Base-by-base conservation (phyloP, 2,888 invertebrate species). In the Isoperla grammatica region DNA sequence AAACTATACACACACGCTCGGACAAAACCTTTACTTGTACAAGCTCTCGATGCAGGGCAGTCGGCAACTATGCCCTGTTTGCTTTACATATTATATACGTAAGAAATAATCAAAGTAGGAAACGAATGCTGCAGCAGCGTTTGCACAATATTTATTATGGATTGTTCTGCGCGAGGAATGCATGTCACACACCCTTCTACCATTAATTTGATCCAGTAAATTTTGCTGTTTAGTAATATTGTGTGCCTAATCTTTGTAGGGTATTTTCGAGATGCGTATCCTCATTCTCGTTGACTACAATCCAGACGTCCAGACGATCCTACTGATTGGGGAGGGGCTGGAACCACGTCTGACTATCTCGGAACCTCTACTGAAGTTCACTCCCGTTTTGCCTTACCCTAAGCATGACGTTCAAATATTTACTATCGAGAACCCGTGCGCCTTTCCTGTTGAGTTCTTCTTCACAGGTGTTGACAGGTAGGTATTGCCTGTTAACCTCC, bases 401-500 rank as follows among this genome's bases (percentile, higher is more conserved):
- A 72, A 75, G 43, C 78, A 79, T 2, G 78, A 78, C n/a, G 80
- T 82, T 53, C 76, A 79, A 62, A 78, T 75, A 63, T 79, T 88
- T 61, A 76, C 78, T 2, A 70, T 88, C 5, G 79, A 80, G 59
- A 88, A 88, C 71, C 79, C 79, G 0, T 83, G 83, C 62, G 71
- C 76, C 3, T 83, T 83, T 71, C 83, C 87, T 0, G 76, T 88
- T 17, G 87, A 88, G 72, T 75, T 86, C 50, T 85, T 83, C 69
- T 82, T 86, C 71, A 75, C 83, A 15, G 86, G 88, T 70, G 81
- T 80, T 68, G 86, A 88, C 70, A 70, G 73, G 85, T 85, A 75
- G 77, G 76, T 72, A 22, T 29, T 4, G 29, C 8, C 29, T 29
- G n/a, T n/a, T n/a, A n/a, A n/a, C n/a, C n/a, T n/a, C n/a, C n/a